These are phyloP conservation scores for Drosophila atripex DNA, from an alignment of 2,888 invertebrate genomes.

Conservation along the genomic window DNA sequence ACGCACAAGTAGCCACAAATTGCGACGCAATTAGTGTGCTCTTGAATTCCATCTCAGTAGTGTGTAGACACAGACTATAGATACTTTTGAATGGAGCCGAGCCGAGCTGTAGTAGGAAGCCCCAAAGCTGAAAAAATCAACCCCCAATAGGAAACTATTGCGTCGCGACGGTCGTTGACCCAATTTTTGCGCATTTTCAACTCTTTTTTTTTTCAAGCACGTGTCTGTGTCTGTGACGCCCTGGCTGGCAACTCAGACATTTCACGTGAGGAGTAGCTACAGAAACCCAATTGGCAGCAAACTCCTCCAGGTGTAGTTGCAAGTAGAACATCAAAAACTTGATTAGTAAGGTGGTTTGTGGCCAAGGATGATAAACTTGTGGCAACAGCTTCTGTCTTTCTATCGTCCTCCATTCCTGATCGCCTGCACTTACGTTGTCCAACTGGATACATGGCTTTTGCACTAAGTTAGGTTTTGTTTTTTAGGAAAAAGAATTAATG, in stretches of 20 bases:
- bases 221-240: constrained; percentile 39
- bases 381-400: constrained; percentile 31
- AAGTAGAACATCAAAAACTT: constrained; percentile 48
- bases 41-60: constrained; percentile 26
- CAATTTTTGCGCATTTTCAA: constrained; percentile 66
- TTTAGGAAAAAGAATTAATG: constrained; percentile 68
- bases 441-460: constrained; percentile 87
- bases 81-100: constrained; percentile 26
- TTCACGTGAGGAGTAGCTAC: too few relatives aligned
- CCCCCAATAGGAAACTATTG: constrained; percentile 55
- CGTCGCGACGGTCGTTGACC: constrained; percentile 81
- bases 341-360: constrained; percentile 27
- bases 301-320: too few relatives aligned
- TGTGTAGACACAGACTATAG: background rate
- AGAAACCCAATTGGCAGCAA: too few relatives aligned
- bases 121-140: constrained; percentile 6
- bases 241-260: background rate
- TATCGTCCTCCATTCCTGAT: constrained; percentile 8
- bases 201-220: constrained; percentile 30
- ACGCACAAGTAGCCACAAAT: constrained; percentile 54
- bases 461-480: constrained; percentile 58
- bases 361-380: constrained; percentile 29
- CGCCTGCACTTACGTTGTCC: constrained; percentile 87
- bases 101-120: background rate
- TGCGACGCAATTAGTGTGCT: constrained; percentile 60